phyloP scores from a whole-genome alignment of 1,140 invertebrate genomes.

The Heliconius eleuchia region DNA sequence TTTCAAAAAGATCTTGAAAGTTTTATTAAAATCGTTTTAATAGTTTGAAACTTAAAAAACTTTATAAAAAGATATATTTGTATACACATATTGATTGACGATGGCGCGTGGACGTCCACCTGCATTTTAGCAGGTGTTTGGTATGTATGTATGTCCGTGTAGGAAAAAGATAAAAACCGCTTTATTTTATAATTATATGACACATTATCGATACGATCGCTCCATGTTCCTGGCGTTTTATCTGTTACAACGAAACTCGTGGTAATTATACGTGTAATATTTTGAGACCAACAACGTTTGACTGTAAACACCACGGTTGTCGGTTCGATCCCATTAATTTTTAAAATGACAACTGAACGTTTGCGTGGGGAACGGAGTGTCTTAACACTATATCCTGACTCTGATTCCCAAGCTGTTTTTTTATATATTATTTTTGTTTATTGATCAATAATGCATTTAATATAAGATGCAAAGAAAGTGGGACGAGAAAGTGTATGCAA shows the following conservation, averaged over 20 bases:
- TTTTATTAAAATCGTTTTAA: too few relatives aligned
- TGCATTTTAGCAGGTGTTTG: not conserved
- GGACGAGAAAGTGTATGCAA: not conserved
- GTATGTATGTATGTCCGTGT: not conserved
- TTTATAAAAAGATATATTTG: not conserved
- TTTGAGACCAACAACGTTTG: not conserved
- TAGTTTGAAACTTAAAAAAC: too few relatives aligned
- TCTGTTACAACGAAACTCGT: not conserved
- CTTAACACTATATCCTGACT: too few relatives aligned
- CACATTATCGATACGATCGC: slow-evolving; percentile 4
- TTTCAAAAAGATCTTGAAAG: too few relatives aligned
- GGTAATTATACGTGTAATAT: not conserved
- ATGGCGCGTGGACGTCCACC: not conserved
- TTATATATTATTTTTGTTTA: not conserved
- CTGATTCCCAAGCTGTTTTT: too few relatives aligned
- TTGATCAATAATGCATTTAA: not conserved
- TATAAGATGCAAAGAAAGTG: not conserved
- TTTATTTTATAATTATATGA: slow-evolving; percentile 9
- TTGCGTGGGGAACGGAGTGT: too few relatives aligned
- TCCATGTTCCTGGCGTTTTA: not conserved
- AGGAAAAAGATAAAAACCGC: not conserved
- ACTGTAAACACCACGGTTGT: not conserved
- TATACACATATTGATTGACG: not conserved
- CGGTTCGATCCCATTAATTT: not conserved
- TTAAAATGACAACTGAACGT: too few relatives aligned